Percentiles rank a stretch among this genome's conserved stretches.
Conservation (phyloP, 2,888 invertebrate genomes). For the Drosophila atripex region DNA sequence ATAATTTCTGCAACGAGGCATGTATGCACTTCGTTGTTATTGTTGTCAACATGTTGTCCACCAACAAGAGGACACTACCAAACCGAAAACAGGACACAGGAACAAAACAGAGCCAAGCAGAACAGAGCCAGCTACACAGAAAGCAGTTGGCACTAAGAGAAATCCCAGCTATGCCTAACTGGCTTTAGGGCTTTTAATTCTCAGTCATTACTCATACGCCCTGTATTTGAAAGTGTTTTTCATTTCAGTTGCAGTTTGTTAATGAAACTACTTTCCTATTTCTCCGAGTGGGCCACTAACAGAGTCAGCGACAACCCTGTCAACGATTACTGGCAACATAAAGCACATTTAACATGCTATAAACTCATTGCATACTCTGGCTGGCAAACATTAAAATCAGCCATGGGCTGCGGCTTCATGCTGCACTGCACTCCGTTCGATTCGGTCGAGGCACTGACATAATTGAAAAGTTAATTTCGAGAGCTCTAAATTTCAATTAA, state of each 20-base stretch:
- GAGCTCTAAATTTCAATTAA: slow-evolving; percentile 42
- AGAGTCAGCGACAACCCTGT: slow-evolving; percentile 28
- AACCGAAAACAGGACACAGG: background rate
- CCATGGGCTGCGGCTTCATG: slow-evolving; percentile 7
- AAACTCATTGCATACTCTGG: slow-evolving; percentile 39
- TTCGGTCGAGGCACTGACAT: slow-evolving; percentile 4
- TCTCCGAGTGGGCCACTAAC: background rate
- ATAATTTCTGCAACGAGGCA: slow-evolving; percentile 50
- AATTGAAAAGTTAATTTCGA: slow-evolving; percentile 44
- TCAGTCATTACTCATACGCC: no score
- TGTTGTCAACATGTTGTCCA: slow-evolving; percentile 60
- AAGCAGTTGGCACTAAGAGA: slow-evolving; percentile 9
- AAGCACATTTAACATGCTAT: slow-evolving; percentile 66
- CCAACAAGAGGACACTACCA: slow-evolving; percentile 32
- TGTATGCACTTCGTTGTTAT: slow-evolving; percentile 45
- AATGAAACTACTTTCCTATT: background rate
- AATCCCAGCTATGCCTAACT: no score
- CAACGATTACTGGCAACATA: slow-evolving; percentile 55
- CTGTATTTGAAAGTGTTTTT: background rate
- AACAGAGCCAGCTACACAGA: slow-evolving; percentile 16
- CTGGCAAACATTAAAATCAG: slow-evolving; percentile 50
- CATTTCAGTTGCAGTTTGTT: background rate
- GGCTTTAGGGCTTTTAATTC: no score
- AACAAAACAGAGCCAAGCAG: slow-evolving; percentile 18
- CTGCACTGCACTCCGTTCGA: slow-evolving; percentile 9